Evolutionary conservation across 2,797 vertebrate genomes (phyloP).

Genomic region (Miopithecus talapoin): DNA sequence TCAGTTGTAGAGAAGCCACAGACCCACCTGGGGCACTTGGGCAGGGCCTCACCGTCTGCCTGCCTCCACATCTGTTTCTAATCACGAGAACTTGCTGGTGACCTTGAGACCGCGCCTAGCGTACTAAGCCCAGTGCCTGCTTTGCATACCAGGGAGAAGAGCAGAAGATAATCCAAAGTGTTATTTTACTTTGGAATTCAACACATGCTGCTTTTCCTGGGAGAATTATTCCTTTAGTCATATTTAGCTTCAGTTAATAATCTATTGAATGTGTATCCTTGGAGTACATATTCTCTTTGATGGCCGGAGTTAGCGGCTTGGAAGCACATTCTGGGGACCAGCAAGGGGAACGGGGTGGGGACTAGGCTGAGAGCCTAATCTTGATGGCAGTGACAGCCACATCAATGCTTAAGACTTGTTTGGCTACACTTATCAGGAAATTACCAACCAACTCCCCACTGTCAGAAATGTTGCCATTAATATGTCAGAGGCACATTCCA

Average conservation of each 20-base stretch:
- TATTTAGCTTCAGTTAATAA: background rate
- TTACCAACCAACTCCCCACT: background rate
- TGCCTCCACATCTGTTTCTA: background rate
- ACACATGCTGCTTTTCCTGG: background rate
- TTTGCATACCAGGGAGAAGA: background rate
- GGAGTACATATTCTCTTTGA: background rate
- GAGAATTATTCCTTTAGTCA: background rate
- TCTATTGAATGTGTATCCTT: background rate
- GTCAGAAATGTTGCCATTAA: background rate
- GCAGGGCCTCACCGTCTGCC: background rate
- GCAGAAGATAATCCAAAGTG: accelerated
- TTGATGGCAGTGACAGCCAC: background rate
- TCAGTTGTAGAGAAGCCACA: background rate
- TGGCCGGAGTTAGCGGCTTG: background rate
- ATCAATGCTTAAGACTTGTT: background rate
- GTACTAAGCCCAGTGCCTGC: background rate
- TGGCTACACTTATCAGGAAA: background rate
- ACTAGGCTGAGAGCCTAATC: background rate
- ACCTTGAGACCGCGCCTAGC: background rate
- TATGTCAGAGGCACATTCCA: background rate
- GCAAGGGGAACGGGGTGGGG: background rate
- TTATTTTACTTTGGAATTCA: slow-evolving; percentile 13
- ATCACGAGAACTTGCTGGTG: background rate
- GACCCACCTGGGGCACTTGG: background rate
- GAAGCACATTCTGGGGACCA: background rate